phyloP scores from a whole-genome alignment of 2,888 invertebrate species.

The Maniola hyperantus region DNA sequence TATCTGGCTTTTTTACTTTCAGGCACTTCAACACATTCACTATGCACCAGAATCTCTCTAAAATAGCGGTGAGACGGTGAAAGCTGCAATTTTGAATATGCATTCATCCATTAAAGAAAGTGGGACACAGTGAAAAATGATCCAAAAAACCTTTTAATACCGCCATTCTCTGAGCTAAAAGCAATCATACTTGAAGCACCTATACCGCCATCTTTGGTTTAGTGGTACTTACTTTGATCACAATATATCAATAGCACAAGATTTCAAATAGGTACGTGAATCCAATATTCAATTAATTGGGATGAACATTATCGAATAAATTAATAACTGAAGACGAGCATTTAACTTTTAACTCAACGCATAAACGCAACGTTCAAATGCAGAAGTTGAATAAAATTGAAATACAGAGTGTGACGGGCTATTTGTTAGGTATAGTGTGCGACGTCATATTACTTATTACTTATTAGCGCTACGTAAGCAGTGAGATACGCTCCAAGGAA shows the following conservation, averaged over 20 bases:
- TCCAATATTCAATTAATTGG: conserved; percentile 1
- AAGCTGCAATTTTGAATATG: conserved; percentile 28
- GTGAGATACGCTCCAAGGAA: no score
- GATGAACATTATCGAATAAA: no score
- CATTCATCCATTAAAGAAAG: conserved; percentile 31
- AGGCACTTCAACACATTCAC: conserved; percentile 9
- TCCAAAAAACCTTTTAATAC: conserved; percentile 25
- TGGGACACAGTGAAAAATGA: conserved; percentile 29
- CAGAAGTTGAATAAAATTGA: no score
- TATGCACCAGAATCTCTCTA: conserved; percentile 14
- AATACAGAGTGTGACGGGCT: no score
- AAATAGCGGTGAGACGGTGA: conserved; percentile 20
- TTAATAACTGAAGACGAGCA: no score
- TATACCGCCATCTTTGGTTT: conserved; percentile 19
- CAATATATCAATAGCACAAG: conserved; percentile 7
- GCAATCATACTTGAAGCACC: conserved; percentile 24
- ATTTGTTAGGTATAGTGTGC: no score
- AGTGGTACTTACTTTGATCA: conserved; percentile 14
- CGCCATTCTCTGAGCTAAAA: conserved; percentile 18
- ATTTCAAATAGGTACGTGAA: neutral
- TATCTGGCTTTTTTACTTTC: neutral
- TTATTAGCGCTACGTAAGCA: no score
- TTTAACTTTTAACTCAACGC: no score
- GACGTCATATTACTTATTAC: no score
- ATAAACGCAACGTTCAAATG: no score